Evolutionary conservation across 64 coral and sea anemone genomes (phyloP).

Genomic region (Porites lutea): DNA sequence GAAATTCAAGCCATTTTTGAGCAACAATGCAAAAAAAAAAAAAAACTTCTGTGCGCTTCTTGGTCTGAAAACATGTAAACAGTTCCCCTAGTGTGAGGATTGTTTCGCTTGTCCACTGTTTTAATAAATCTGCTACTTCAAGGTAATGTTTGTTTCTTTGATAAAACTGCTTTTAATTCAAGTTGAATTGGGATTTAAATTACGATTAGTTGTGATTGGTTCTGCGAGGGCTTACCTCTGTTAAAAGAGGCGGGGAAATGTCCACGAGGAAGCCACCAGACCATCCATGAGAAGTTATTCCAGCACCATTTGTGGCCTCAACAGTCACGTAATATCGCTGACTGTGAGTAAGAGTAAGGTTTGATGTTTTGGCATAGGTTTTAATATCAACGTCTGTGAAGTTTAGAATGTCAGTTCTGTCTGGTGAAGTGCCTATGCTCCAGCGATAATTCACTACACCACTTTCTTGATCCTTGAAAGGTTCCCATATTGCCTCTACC

Average conservation of each 20-base stretch:
- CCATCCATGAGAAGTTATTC: constrained; percentile 82
- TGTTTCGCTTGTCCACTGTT: too few relatives aligned
- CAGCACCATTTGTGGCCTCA: constrained; percentile 78
- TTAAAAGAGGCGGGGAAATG: constrained; percentile 72
- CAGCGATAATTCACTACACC: constrained; percentile 80
- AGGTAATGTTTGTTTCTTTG: too few relatives aligned
- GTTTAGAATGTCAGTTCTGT: constrained; percentile 67
- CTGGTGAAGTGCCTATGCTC: constrained; percentile 79
- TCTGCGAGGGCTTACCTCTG: constrained; percentile 40
- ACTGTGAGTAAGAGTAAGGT: constrained; percentile 69
- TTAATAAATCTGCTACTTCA: too few relatives aligned
- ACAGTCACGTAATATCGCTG: constrained; percentile 91
- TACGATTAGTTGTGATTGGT: too few relatives aligned
- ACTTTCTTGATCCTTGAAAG: constrained; percentile 83
- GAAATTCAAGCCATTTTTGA: too few relatives aligned
- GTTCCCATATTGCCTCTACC: constrained; percentile 69
- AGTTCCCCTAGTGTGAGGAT: too few relatives aligned
- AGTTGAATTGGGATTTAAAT: too few relatives aligned
- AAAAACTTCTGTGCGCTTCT: too few relatives aligned
- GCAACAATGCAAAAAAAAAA: too few relatives aligned
- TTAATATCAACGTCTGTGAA: constrained; percentile 63
- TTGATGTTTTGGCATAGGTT: constrained; percentile 51
- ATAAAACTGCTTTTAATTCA: too few relatives aligned
- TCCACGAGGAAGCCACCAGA: constrained; percentile 89
- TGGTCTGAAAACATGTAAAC: too few relatives aligned